phyloP scores from a whole-genome alignment of 2,888 invertebrate genomes.

The Polietes domitor region DNA sequence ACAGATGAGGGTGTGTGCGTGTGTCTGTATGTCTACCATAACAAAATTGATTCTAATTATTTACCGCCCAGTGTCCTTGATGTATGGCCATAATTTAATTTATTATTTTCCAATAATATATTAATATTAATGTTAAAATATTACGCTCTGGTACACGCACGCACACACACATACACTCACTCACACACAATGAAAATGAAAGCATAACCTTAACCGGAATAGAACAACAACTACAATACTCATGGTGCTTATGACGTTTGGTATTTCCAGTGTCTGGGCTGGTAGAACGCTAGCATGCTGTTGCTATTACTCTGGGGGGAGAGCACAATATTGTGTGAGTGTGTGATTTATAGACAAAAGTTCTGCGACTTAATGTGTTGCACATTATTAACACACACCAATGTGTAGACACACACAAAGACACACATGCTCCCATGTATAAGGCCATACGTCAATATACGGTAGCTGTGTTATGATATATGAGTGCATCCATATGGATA shows the following conservation, averaged over 20 bases:
- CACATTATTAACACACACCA: slow-evolving; percentile 75
- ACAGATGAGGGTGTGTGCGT: neutral
- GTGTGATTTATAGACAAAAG: slow-evolving; percentile 71
- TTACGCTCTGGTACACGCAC: neutral
- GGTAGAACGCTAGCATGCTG: slow-evolving; percentile 43
- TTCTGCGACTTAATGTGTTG: slow-evolving; percentile 78
- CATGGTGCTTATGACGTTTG: neutral
- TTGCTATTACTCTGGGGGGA: slow-evolving; percentile 53
- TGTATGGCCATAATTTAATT: slow-evolving; percentile 43
- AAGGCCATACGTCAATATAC: neutral
- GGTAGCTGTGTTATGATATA: neutral
- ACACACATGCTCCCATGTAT: neutral
- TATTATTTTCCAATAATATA: slow-evolving; percentile 56
- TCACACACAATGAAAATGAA: slow-evolving; percentile 10
- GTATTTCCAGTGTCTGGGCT: neutral
- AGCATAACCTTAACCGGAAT: slow-evolving; percentile 38
- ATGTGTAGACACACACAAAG: neutral
- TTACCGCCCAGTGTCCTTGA: slow-evolving; percentile 50
- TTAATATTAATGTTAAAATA: slow-evolving; percentile 52
- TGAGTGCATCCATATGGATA: neutral
- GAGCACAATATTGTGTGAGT: slow-evolving; percentile 62
- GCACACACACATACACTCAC: neutral
- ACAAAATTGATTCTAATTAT: slow-evolving; percentile 32
- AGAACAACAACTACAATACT: slow-evolving; percentile 22
- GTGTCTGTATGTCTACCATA: neutral